A percentile compares a stretch with the other conserved stretches of the same genome.
These are phyloP conservation scores for Cassiopea andromeda DNA, from an alignment of 30 jellyfish, hydroid and myxozoan species.

Conservation along the genomic window DNA sequence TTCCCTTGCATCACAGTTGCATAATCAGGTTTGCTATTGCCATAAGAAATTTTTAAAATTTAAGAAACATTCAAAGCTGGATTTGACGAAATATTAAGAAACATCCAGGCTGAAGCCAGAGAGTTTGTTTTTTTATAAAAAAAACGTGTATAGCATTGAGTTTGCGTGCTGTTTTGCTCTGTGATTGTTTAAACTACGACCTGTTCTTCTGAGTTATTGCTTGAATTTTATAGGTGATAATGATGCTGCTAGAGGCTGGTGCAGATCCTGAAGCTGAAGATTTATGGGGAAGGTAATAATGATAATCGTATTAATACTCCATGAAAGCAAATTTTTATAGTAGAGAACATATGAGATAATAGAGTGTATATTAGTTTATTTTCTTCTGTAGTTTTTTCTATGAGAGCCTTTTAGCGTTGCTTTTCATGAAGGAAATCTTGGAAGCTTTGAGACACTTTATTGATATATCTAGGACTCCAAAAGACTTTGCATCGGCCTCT, in stretches of 20 bases:
- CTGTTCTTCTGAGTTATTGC: background rate
- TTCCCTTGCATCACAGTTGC: no score
- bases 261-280: constrained; percentile 74
- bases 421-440: background rate
- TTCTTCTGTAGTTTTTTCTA: no score
- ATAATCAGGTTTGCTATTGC: no score
- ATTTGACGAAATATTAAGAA: no score
- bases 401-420: background rate
- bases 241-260: constrained; percentile 61
- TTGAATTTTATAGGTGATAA: constrained; percentile 37
- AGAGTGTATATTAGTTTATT: no score
- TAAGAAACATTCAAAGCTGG: no score
- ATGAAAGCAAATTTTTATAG: no score
- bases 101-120: no score
- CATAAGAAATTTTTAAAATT: no score
- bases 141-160: no score
- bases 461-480: constrained; percentile 58
- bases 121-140: no score
- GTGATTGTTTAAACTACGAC: background rate
- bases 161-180: background rate
- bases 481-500: constrained; percentile 85
- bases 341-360: no score
- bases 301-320: background rate
- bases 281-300: constrained; percentile 62
- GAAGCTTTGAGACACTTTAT: background rate